These are phyloP conservation scores for Ceyx margarethae DNA, from an alignment of 2,113 vertebrate species.

Conservation along the genomic window DNA sequence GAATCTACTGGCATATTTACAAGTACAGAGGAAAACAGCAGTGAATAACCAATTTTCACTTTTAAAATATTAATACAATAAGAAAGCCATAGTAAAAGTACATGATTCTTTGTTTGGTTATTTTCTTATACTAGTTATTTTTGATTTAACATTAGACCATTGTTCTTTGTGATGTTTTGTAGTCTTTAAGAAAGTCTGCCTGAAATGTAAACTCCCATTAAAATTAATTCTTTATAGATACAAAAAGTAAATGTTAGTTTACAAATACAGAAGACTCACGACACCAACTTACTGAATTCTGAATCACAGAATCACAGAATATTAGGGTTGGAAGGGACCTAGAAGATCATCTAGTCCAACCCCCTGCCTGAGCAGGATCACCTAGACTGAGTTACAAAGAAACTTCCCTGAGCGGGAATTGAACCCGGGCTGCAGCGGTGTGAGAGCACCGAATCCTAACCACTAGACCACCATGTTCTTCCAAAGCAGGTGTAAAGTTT, in stretches of 20 bases:
- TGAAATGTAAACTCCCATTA: not conserved
- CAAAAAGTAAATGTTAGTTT: not conserved
- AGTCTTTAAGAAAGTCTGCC: not conserved
- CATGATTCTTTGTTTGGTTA: not conserved
- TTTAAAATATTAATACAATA: not conserved
- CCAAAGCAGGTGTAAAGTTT: not conserved
- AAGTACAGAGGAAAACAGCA: not conserved
- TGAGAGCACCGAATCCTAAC: constrained; percentile 86
- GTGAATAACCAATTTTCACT: not conserved
- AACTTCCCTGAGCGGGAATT: too few relatives aligned
- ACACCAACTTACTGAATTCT: not conserved
- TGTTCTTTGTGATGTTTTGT: not conserved
- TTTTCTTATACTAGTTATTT: not conserved
- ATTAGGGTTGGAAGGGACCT: too few relatives aligned
- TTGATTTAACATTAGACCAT: not conserved
- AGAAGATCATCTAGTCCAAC: too few relatives aligned
- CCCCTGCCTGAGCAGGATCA: too few relatives aligned
- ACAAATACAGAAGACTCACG: not conserved
- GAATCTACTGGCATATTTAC: not conserved
- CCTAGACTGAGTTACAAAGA: too few relatives aligned
- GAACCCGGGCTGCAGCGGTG: not conserved
- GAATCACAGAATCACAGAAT: not conserved
- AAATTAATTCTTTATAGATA: not conserved
- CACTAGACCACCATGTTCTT: constrained; percentile 78
- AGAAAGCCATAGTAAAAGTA: not conserved